Evolutionary conservation across 2,797 vertebrate genomes (phyloP).

Genomic region (Alca torda): DNA sequence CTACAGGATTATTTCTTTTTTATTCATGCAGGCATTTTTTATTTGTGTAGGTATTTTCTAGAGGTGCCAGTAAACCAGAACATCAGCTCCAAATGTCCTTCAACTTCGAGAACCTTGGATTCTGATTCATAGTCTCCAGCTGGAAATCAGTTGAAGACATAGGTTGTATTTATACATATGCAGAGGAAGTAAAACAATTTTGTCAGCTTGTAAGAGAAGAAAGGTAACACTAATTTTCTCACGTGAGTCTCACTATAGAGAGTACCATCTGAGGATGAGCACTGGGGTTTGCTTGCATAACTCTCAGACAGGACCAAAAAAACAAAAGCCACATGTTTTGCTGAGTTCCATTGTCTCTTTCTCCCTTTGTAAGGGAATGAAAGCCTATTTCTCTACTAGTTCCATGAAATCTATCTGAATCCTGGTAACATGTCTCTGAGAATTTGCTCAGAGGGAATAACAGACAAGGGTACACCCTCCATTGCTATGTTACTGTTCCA

Average conservation of each 20-base stretch:
- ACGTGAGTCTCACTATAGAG: not conserved
- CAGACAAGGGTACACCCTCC: constrained; percentile 55
- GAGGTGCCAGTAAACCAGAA: not conserved
- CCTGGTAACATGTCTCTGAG: constrained; percentile 43
- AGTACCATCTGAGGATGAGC: not conserved
- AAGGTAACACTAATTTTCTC: not conserved
- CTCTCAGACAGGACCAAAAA: not conserved
- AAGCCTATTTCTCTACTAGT: constrained; percentile 33
- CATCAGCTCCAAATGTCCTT: not conserved
- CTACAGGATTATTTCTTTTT: not conserved
- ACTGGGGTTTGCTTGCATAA: constrained; percentile 14
- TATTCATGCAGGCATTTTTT: not conserved
- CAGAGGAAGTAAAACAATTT: not conserved
- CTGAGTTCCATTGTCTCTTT: constrained; percentile 37
- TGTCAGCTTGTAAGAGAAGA: not conserved
- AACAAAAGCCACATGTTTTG: not conserved
- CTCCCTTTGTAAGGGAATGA: constrained; percentile 24
- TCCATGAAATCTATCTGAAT: constrained; percentile 35
- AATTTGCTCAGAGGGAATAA: constrained; percentile 53
- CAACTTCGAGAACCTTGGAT: not conserved
- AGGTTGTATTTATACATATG: not conserved
- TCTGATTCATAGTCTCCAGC: not conserved
- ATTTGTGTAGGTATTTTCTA: not conserved
- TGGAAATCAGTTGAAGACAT: not conserved
- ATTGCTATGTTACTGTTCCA: constrained; percentile 61